A percentile compares a stretch with the other conserved stretches of the same genome.
Evolutionary conservation across 2,797 vertebrate species (phyloP).

Genomic region (Pipistrellus nathusii): DNA sequence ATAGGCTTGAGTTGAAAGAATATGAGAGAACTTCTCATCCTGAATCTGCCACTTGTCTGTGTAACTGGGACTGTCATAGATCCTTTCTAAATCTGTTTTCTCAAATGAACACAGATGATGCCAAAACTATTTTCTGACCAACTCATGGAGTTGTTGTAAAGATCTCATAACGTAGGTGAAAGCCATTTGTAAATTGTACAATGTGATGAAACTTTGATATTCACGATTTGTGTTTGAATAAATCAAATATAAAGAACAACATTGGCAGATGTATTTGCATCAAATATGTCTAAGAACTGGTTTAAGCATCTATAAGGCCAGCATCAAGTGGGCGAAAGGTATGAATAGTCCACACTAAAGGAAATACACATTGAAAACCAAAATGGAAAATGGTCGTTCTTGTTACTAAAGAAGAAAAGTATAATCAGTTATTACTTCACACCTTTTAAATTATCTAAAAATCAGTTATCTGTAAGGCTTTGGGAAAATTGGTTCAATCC

Average conservation of each 20-base stretch:
- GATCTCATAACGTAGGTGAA: not conserved
- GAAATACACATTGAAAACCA: not conserved
- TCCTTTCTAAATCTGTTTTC: not conserved
- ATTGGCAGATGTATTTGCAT: conserved; percentile 9
- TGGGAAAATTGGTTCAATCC: not conserved
- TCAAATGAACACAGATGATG: not conserved
- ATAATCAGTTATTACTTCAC: not conserved
- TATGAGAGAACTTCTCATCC: not conserved
- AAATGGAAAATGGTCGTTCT: not conserved
- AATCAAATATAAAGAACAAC: conserved; percentile 13
- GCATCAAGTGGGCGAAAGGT: not conserved
- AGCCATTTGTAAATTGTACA: conserved; percentile 30
- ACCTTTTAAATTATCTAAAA: conserved; percentile 8
- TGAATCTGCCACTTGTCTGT: not conserved
- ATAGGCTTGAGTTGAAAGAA: not conserved
- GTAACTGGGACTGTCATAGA: not conserved
- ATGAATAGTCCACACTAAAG: not conserved
- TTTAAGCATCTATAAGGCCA: not conserved
- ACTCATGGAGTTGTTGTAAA: not conserved
- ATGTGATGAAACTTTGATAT: not conserved
- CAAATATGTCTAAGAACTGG: not conserved
- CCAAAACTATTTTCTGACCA: not conserved
- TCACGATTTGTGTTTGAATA: conserved; percentile 13
- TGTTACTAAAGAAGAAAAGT: not conserved
- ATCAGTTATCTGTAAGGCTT: not conserved